Base-by-base conservation (phyloP, 2,113 vertebrate genomes). In the Gavialis gangeticus region DNA sequence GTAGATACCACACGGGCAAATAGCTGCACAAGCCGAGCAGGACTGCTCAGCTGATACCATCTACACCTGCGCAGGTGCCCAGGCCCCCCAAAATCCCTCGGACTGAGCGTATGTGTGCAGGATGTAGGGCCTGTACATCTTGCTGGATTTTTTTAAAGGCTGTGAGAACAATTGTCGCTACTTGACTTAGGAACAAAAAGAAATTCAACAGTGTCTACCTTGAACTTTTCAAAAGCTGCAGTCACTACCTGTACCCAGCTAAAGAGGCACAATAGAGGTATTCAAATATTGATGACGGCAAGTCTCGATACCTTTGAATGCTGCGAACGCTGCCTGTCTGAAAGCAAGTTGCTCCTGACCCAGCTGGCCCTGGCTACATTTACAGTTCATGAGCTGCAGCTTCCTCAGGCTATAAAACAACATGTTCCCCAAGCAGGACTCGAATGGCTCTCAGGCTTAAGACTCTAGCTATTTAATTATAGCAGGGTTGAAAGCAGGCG, bases 231-330 rank as follows among this genome's bases (percentile, higher is more conserved):
- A 92, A 90, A 88, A 8, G 75, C 9, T 15, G 34, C 69, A 71
- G 84, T n/a, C 28, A 6, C 10, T 64, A 63, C 64, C 66, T 1
- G 0, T 1, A 58, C 79, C 79, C 21, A 46, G 83, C 0, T 1
- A 80, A 37, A n/a, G 46, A 0, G 0, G 84, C 85, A 91, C 89
- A 92, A 95, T 90, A 85, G 75, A 46, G 12, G n/a, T 15, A 17
- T 57, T 94, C 34, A 85, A 96, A 92, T 81, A 94, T 90, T 95
- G 12, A 93, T 75, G 78, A 91, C 87, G 87, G 64, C 86, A 79
- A 71, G 76, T 21, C 56, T 58, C 66, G 28, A 4, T 1, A 21
- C 3, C 34, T 66, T 64, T 0, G 0, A 7, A 16, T 60, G 76
- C 75, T 30, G 25, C 54, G 2, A 12, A 69, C 10, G 16, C 78